Evolutionary conservation across 2,888 invertebrate species (phyloP).

Genomic region (Hirtodrosophila trivittata): DNA sequence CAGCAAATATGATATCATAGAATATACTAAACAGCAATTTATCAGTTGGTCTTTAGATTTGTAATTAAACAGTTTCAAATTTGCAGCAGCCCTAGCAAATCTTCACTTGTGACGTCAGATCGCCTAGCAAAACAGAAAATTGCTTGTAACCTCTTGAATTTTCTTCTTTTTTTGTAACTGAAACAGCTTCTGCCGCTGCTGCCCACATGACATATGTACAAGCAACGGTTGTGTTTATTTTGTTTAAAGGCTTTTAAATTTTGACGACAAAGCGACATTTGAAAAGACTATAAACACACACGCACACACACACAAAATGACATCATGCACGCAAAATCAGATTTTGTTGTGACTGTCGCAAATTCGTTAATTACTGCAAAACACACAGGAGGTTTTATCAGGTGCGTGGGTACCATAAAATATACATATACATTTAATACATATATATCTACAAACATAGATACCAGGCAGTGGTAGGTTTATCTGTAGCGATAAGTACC

Average conservation of each 20-base stretch:
- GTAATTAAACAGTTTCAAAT: background rate
- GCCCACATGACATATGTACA: conserved; percentile 57
- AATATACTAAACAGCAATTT: too few species aligned
- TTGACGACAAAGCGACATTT: conserved; percentile 45
- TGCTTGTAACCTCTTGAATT: conserved; percentile 5
- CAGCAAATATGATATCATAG: too few species aligned
- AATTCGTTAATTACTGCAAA: conserved; percentile 60
- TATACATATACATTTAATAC: conserved; percentile 8
- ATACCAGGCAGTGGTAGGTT: conserved; percentile 36
- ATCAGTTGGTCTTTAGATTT: too few species aligned
- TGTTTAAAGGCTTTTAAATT: conserved; percentile 45
- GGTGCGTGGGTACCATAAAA: conserved; percentile 33
- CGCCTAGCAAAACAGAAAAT: background rate
- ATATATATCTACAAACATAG: conserved; percentile 4
- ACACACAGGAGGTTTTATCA: conserved; percentile 54
- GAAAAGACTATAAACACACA: conserved; percentile 6
- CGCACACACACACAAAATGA: conserved; percentile 36
- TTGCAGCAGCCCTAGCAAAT: background rate
- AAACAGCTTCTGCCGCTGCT: conserved; percentile 15
- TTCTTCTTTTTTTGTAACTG: background rate
- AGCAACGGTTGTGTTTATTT: conserved; percentile 58
- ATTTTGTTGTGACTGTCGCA: conserved; percentile 47
- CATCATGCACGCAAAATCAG: conserved; percentile 57
- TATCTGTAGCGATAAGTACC: conserved; percentile 65
- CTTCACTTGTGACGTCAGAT: conserved; percentile 26